These are phyloP conservation scores for Siphlonurus alternatus DNA, from an alignment of 2,888 invertebrate species.

Conservation along the genomic window DNA sequence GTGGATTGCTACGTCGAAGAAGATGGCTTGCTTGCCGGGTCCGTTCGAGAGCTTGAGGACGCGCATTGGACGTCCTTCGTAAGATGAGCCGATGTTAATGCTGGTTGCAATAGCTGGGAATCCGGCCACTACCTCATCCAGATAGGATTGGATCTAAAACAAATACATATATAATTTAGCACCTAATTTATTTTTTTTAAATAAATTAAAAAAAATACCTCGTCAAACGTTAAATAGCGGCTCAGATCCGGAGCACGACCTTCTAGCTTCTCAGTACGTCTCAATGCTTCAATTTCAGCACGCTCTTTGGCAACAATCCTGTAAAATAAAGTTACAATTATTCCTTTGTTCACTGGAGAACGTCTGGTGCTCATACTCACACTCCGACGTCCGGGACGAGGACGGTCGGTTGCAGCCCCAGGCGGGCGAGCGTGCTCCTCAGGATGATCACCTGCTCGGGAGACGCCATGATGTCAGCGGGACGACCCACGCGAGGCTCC, in stretches of 20 bases:
- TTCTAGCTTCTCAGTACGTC: too few relatives aligned
- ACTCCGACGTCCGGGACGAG: background rate
- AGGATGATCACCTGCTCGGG: background rate
- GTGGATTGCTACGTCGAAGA: constrained; percentile 29
- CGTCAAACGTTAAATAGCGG: background rate
- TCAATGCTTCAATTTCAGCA: too few relatives aligned
- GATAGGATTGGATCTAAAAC: constrained; percentile 17
- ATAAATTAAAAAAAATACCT: background rate
- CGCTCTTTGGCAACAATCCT: too few relatives aligned
- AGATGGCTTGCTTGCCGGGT: constrained; percentile 25
- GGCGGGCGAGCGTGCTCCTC: background rate
- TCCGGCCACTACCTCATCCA: constrained; percentile 17
- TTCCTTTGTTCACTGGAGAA: too few relatives aligned
- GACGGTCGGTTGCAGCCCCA: background rate
- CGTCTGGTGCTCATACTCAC: background rate
- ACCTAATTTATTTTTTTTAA: background rate
- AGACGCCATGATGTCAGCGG: background rate
- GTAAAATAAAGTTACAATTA: too few relatives aligned
- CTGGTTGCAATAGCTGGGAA: constrained; percentile 7
- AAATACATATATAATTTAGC: too few relatives aligned
- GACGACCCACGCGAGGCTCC: background rate
- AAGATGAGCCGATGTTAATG: constrained; percentile 19
- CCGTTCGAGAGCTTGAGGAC: constrained; percentile 22
- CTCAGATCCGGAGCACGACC: too few relatives aligned
- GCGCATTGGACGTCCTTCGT: constrained; percentile 20